A percentile compares a stretch with the other conserved stretches of the same genome.
Evolutionary conservation across 2,888 invertebrate genomes (phyloP).

Genomic region (Dexiosoma caninum): DNA sequence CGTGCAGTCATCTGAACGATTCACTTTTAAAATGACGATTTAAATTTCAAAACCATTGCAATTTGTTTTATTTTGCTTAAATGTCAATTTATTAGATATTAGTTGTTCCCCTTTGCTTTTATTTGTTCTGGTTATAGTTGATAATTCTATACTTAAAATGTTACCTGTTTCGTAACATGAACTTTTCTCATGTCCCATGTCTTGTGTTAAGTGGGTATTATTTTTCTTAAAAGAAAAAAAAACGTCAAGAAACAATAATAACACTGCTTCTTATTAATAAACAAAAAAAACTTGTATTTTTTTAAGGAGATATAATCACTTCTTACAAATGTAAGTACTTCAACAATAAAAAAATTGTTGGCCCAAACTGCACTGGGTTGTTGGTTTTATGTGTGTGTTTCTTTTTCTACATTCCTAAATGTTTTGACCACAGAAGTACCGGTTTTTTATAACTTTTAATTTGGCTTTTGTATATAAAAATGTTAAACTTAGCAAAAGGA

Average conservation of each 20-base stretch:
- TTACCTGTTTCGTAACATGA: constrained; percentile 73
- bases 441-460: constrained; percentile 43
- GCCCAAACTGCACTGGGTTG: constrained; percentile 15
- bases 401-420: constrained; percentile 50
- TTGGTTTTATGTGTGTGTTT: constrained; percentile 8
- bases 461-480: constrained; percentile 24
- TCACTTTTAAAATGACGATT: constrained; percentile 7
- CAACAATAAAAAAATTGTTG: constrained; percentile 34
- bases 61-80: neutral
- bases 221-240: constrained; percentile 37
- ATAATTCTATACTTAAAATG: constrained; percentile 24
- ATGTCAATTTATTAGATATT: constrained; percentile 14
- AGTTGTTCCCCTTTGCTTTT: neutral
- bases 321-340: constrained; percentile 47
- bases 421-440: constrained; percentile 62
- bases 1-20: neutral
- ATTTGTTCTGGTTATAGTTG: neutral
- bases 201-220: constrained; percentile 38
- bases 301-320: constrained; percentile 48
- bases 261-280: neutral
- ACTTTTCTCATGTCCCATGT: constrained; percentile 59
- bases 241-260: neutral
- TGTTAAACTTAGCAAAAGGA: neutral
- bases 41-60: neutral
- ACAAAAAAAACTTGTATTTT: neutral